Base-by-base conservation (phyloP, 2,113 vertebrate genomes). In the Brachirus orientalis region DNA sequence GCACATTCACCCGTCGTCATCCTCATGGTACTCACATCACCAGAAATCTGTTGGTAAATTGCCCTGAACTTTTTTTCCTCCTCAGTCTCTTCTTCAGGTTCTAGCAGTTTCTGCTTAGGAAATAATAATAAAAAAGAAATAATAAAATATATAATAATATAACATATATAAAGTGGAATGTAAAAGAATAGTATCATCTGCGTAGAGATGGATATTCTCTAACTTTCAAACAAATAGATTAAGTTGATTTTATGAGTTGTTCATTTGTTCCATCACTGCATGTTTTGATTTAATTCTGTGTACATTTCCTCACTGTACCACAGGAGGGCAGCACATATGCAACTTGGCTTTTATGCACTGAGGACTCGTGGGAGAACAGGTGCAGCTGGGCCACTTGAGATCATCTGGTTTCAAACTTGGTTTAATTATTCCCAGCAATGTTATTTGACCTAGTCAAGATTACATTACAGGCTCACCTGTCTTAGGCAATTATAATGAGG, bases 1-100 rank as follows among this genome's bases (percentile, higher is more conserved):
- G 45, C 22, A 9, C 17, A 8, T 8, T 33, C 20, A 22, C 13
- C 0, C 13, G 2, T 7, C 18, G 2, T 62, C 8, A 1, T 16
- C 41, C 12, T 7, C 1, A 1, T 46, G 58, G 2, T 72, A 93
- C 96, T 94, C 87, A 99, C 98, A 3, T 96, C 95, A 1, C 97
- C 96, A 56, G 97, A 93, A 47, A 99, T 97, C 91, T 98, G 92
- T 59, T 91, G 87, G 87, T 96, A 99, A 79, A 99, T 98, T 67
- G 85, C 90, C 64, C 81, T 90, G 90, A 99, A 99, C 20, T 95
- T 92, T 47, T 93, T 92, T 41, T 97, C 95, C 62, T 99, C 96
- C 18, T 97, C 95, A 0, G 68, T 96, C 46, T 94, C 92, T 44
- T 93, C 91, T 28, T 54, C 64, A 38, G 73, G 63, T 67, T 48